Conservation (phyloP, 35 echinoderm and acorn worm species). For the Strongylocentrotus purpuratus region DNA sequence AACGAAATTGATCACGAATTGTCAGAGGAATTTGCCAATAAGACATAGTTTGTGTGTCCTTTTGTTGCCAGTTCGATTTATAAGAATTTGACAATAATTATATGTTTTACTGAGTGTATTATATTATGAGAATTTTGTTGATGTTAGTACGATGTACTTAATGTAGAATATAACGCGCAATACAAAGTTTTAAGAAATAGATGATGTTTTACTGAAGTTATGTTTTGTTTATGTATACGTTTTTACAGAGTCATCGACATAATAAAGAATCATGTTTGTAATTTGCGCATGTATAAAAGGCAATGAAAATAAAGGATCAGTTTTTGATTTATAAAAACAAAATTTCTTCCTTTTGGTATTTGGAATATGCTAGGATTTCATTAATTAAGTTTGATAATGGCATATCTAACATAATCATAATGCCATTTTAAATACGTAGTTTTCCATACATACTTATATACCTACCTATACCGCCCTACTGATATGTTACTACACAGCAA, state of each 20-base stretch:
- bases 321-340: conserved; percentile 39
- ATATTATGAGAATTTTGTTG: conserved; percentile 19
- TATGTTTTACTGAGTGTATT: conserved; percentile 5
- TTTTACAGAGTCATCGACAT: conserved; percentile 26
- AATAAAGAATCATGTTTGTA: conserved; percentile 27
- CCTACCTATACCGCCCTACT: no score
- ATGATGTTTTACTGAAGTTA: conserved; percentile 42
- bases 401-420: no score
- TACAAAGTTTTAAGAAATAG: conserved; percentile 45
- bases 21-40: not conserved
- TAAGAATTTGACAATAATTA: not conserved
- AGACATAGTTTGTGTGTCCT: not conserved
- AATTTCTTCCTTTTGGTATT: not conserved
- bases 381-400: no score
- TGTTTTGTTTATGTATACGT: conserved; percentile 34
- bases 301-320: conserved; percentile 49
- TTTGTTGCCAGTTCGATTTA: not conserved
- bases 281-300: conserved; percentile 47
- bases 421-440: not conserved
- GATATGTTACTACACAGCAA: no score
- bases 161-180: conserved; percentile 47
- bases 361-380: not conserved
- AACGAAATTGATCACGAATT: not conserved
- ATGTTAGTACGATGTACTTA: conserved; percentile 41
- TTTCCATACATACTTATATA: not conserved